phyloP scores from a whole-genome alignment of 2,888 invertebrate genomes.

The Pycnomerus fuliginosus region DNA sequence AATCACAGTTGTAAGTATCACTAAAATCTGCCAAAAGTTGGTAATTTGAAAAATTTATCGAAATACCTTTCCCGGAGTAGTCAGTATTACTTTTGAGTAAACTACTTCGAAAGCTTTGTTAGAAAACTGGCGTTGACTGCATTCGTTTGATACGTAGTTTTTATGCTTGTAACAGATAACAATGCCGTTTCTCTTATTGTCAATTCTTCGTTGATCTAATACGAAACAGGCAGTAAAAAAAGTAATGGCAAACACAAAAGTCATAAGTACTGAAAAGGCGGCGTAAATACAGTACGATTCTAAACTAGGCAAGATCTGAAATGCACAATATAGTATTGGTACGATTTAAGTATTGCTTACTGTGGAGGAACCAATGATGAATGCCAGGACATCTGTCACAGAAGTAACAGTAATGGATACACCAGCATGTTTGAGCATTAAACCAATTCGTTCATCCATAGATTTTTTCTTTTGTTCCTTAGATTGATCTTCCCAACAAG shows the following conservation, averaged over 20 bases:
- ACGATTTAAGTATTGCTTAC: conserved; percentile 48
- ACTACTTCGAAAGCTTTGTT: conserved; percentile 60
- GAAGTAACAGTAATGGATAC: conserved; percentile 83
- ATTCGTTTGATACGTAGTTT: conserved; percentile 54
- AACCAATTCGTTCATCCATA: conserved; percentile 65
- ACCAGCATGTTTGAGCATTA: conserved; percentile 76
- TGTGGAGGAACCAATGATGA: conserved; percentile 76
- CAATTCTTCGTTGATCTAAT: conserved; percentile 67
- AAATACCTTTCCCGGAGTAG: conserved; percentile 63
- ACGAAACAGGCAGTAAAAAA: conserved; percentile 78
- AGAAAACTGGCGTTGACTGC: conserved; percentile 59
- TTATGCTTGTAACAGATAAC: conserved; percentile 67
- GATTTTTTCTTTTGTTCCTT: conserved; percentile 56
- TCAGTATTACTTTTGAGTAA: conserved; percentile 67
- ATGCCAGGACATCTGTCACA: conserved; percentile 77
- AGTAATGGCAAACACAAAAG: conserved; percentile 75
- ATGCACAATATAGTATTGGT: conserved; percentile 22
- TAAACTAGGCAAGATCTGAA: conserved; percentile 73
- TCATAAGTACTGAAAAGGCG: conserved; percentile 72
- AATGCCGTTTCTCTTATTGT: conserved; percentile 64
- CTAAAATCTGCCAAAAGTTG: conserved; percentile 51
- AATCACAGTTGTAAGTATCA: conserved; percentile 61
- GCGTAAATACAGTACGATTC: conserved; percentile 83
- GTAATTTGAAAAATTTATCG: neutral
- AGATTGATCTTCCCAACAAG: conserved; percentile 70